A percentile compares a stretch with the other conserved stretches of the same genome.
These are phyloP conservation scores for Eugnorisma glareosa DNA, from an alignment of 2,888 invertebrate genomes.

Conservation along the genomic window DNA sequence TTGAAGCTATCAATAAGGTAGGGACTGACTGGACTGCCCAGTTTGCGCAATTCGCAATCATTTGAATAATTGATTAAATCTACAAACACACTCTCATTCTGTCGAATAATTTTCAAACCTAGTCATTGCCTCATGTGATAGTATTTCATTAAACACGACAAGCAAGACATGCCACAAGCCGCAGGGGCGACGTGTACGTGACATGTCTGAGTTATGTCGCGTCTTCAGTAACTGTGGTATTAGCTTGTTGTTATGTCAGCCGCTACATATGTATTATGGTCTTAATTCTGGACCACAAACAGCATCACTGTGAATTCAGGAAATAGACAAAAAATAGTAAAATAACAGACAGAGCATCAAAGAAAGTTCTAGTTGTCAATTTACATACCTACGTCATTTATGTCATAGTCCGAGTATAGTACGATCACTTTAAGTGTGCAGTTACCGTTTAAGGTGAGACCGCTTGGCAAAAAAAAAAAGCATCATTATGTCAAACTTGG, in stretches of 20 bases:
- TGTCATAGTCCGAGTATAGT: background rate
- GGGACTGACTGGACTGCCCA: background rate
- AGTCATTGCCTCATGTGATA: background rate
- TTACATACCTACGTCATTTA: background rate
- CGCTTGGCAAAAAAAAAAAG: too few species aligned
- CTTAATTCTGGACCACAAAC: conserved; percentile 1
- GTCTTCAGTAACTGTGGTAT: conserved; percentile 13
- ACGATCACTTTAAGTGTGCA: too few species aligned
- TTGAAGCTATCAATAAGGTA: background rate
- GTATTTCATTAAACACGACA: conserved; percentile 1
- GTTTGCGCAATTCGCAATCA: background rate
- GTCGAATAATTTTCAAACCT: background rate
- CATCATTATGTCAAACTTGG: too few species aligned
- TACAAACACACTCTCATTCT: background rate
- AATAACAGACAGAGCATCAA: too few species aligned
- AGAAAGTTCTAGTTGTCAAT: too few species aligned
- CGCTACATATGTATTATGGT: background rate
- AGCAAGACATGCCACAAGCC: conserved; percentile 1
- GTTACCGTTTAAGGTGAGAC: too few species aligned
- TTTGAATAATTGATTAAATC: background rate
- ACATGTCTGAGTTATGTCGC: conserved; percentile 30
- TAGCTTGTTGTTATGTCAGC: conserved; percentile 11
- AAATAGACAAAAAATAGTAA: background rate
- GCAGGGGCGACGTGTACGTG: conserved; percentile 13
- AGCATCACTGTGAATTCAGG: background rate